Evolutionary conservation across 2,113 vertebrate genomes (phyloP).

Genomic region (Pachypanchax playfairii): DNA sequence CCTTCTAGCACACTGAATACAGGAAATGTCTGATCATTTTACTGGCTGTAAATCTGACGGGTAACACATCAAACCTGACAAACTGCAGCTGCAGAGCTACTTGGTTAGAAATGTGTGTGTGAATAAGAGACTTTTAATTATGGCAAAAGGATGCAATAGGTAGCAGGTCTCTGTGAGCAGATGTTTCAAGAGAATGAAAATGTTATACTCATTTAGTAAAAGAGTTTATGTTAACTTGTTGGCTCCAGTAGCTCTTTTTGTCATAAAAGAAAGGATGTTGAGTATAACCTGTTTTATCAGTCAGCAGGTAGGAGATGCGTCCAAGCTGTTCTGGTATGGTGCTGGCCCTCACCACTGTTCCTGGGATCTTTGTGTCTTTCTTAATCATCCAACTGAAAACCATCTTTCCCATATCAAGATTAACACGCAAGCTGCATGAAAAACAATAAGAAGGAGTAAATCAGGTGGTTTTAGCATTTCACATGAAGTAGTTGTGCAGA

Average conservation of each 20-base stretch:
- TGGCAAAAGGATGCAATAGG: conserved; percentile 75
- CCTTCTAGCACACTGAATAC: conserved; percentile 56
- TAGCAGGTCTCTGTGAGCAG: conserved; percentile 51
- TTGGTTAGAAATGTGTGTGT: conserved; percentile 44
- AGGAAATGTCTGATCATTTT: conserved; percentile 68
- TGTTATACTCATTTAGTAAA: conserved; percentile 38
- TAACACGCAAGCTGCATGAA: conserved; percentile 87
- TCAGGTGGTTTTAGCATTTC: neutral
- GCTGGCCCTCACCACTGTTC: conserved; percentile 93
- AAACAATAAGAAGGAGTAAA: neutral
- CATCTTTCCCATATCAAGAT: conserved; percentile 98
- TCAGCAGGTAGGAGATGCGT: conserved; percentile 95
- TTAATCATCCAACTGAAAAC: conserved; percentile 99
- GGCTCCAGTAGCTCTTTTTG: neutral
- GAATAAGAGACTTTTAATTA: conserved; percentile 64
- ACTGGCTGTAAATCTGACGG: conserved; percentile 73
- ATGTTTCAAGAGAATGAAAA: conserved; percentile 50
- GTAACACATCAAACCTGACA: conserved; percentile 52
- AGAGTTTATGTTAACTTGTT: conserved; percentile 26
- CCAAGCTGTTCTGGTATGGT: conserved; percentile 97
- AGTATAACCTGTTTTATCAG: conserved; percentile 93
- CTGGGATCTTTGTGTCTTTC: conserved; percentile 93
- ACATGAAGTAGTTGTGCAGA: neutral
- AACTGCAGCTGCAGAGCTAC: conserved; percentile 52
- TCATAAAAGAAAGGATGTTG: neutral